Evolutionary conservation across 2,888 invertebrate species (phyloP).

Genomic region (Drosophila macrospina): DNA sequence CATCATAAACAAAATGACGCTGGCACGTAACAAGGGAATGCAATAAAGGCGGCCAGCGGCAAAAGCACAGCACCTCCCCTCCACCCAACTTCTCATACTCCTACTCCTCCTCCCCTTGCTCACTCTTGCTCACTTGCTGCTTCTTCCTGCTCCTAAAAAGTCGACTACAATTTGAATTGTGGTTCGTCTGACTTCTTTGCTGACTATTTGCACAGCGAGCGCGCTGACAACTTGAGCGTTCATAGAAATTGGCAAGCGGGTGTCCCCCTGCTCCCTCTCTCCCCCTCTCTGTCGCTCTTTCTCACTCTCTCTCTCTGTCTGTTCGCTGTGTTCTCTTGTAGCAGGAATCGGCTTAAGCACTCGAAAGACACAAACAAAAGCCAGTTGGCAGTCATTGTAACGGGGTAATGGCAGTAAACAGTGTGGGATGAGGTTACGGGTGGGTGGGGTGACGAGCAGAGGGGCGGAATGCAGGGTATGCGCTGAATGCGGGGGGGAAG

Average conservation of each 20-base stretch:
- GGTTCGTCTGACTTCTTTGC: constrained; percentile 39
- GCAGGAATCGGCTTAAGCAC: constrained; percentile 75
- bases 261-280: background rate
- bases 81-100: too few species aligned
- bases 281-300: too few species aligned
- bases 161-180: constrained; percentile 74
- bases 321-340: background rate
- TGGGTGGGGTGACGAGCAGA: background rate
- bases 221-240: constrained; percentile 74
- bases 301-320: background rate
- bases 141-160: too few species aligned
- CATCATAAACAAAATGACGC: constrained; percentile 73
- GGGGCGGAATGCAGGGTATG: background rate
- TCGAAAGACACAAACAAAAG: constrained; percentile 76
- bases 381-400: constrained; percentile 73
- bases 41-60: constrained; percentile 56
- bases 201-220: constrained; percentile 44
- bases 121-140: too few species aligned
- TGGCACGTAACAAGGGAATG: constrained; percentile 51
- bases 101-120: too few species aligned
- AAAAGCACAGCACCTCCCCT: background rate
- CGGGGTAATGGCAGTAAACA: constrained; percentile 48
- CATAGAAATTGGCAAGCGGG: constrained; percentile 67
- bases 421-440: background rate
- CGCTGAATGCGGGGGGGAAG: background rate